Percentiles rank a stretch among this genome's conserved stretches.
Conservation (phyloP, 2,113 vertebrate genomes). For the Rhadina sibilatrix region DNA sequence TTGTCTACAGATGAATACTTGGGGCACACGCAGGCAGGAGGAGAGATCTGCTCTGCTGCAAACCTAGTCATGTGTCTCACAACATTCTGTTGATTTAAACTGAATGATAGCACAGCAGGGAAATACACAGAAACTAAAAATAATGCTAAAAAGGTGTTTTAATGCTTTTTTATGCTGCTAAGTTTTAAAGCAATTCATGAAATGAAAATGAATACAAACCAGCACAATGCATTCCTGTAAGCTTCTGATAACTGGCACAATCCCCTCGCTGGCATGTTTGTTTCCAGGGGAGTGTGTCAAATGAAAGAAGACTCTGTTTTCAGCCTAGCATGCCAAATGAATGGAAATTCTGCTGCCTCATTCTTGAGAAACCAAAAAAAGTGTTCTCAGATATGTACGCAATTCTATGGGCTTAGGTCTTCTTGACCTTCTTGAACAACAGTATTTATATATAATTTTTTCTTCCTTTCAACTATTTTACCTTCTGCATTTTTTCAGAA, state of each 20-base stretch:
- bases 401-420: not conserved
- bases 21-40: not conserved
- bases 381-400: not conserved
- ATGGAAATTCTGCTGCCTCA: conserved; percentile 65
- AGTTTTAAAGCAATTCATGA: conserved; percentile 62
- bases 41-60: not conserved
- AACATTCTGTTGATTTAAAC: conserved; percentile 41
- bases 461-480: not conserved
- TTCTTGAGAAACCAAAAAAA: conserved; percentile 47
- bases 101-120: conserved; percentile 45
- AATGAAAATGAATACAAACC: conserved; percentile 59
- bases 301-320: conserved; percentile 52
- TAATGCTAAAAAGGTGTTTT: conserved; percentile 45
- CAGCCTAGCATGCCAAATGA: conserved; percentile 49
- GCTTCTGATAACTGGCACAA: conserved; percentile 56
- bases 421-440: not conserved
- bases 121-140: conserved; percentile 31
- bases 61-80: not conserved
- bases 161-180: conserved; percentile 45
- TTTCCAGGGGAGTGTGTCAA: conserved; percentile 57
- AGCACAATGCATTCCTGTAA: conserved; percentile 61
- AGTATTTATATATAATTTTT: not conserved
- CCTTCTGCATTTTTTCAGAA: not conserved
- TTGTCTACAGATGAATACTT: not conserved
- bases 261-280: conserved; percentile 48